Evolutionary conservation across 2,113 vertebrate species (phyloP), one percentile per base, ranked within the genome.

Genomic region (Apeltes quadracus): DNA sequence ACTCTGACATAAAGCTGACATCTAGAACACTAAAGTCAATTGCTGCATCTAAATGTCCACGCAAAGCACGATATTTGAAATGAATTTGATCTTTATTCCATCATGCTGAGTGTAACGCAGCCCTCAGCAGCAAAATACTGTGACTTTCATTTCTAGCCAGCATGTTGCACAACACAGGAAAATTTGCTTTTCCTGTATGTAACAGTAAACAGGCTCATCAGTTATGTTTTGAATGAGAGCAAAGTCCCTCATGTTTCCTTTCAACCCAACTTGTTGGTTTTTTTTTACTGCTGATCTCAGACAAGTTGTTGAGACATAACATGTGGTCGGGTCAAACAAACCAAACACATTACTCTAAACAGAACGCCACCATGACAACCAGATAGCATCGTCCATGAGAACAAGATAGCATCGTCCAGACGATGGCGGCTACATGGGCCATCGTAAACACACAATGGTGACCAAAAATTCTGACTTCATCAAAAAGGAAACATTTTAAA

Each of bases 281-380:
- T 27, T 44, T 0, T 13, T 1, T 23, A 62, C 38, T 12, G 3
- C 43, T 71, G 69, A 69, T 79, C 61, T 75, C 63, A 66, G 67
- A 78, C 76, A 78, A 75, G 65, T 87, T 78, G 59, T 53, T 71
- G 81, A 89, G 79, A 86, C 88, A 84, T 76, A 86, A 89, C 81
- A 85, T 86, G 85, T 39, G 83, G 81, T 84, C 32, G 18, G 27
- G 78, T 82, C 62, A 76, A 61, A 81, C 53, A 51, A 72, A 73
- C 81, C 69, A 64, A 74, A 69, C 76, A 77, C 25, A 23, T 59
- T 69, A 54, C 82, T 86, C 79, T 53, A 83, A 88, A 88, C 86
- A 81, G 70, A 27, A 78, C 44, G 32, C 64, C 72, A 16, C 77
- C 76, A 69, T 53, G 50, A 81, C 51, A 69, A 75, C 73, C 48